phyloP scores from a whole-genome alignment of 1,140 invertebrate species.

The Nebria ingens region DNA sequence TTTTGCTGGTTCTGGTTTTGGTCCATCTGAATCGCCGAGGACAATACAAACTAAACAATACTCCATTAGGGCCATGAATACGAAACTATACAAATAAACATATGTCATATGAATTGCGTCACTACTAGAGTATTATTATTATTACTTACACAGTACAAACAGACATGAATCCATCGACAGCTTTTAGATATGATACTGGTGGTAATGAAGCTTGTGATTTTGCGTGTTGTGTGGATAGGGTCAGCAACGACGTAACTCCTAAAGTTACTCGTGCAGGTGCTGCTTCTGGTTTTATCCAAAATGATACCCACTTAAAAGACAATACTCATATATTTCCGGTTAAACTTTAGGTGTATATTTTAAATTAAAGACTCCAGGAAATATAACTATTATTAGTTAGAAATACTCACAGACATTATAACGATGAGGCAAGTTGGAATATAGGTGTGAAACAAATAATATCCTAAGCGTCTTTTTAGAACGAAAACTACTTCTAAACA shows the following conservation, averaged over 20 bases:
- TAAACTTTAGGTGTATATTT: slow-evolving; percentile 4
- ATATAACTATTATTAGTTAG: slow-evolving; percentile 7
- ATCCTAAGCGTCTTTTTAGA: slow-evolving; percentile 71
- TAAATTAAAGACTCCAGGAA: background rate
- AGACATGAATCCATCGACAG: slow-evolving; percentile 85
- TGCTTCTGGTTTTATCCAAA: slow-evolving; percentile 87
- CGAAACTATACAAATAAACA: slow-evolving; percentile 47
- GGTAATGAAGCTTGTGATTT: slow-evolving; percentile 81
- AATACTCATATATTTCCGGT: slow-evolving; percentile 6
- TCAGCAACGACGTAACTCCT: slow-evolving; percentile 80
- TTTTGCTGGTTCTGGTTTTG: slow-evolving; percentile 40
- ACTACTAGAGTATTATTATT: slow-evolving; percentile 15
- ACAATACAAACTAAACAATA: slow-evolving; percentile 87
- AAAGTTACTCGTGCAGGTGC: slow-evolving; percentile 80
- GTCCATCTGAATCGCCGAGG: slow-evolving; percentile 58
- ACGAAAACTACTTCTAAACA: slow-evolving; percentile 80
- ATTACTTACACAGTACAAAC: slow-evolving; percentile 76
- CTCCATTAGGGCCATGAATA: slow-evolving; percentile 90
- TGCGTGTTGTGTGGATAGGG: slow-evolving; percentile 82
- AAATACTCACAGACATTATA: slow-evolving; percentile 70
- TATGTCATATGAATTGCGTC: background rate
- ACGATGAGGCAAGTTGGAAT: slow-evolving; percentile 80
- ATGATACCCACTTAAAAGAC: slow-evolving; percentile 69
- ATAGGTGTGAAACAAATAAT: slow-evolving; percentile 82
- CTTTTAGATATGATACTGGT: slow-evolving; percentile 82